Evolutionary conservation across 2,888 invertebrate species (phyloP).

Genomic region (Campoletis raptor): DNA sequence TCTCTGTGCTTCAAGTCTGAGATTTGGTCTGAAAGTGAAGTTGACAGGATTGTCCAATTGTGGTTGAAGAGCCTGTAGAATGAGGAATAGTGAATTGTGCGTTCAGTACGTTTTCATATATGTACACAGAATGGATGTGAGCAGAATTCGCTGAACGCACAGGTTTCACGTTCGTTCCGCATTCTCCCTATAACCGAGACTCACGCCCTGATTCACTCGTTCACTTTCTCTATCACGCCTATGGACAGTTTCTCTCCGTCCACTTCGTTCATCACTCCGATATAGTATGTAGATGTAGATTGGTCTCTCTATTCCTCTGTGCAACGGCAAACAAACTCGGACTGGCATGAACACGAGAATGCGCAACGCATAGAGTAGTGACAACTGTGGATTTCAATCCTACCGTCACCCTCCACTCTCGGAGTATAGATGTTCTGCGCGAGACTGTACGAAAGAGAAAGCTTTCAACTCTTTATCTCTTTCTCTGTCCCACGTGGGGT

Average conservation of each 20-base stretch:
- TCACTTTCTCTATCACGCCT: slow-evolving; percentile 59
- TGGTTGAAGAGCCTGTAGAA: background rate
- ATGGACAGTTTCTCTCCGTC: slow-evolving; percentile 45
- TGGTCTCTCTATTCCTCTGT: slow-evolving; percentile 34
- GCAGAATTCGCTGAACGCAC: slow-evolving; percentile 44
- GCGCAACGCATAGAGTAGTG: slow-evolving; percentile 33
- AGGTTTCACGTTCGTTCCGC: slow-evolving; percentile 31
- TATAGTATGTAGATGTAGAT: slow-evolving; percentile 14
- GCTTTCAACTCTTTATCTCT: background rate
- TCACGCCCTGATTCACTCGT: slow-evolving; percentile 49
- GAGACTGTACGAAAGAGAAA: slow-evolving; percentile 21
- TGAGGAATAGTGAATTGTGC: slow-evolving; percentile 23
- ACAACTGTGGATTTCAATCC: slow-evolving; percentile 63
- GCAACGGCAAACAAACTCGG: slow-evolving; percentile 42
- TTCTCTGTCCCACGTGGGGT: background rate
- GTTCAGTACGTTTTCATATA: slow-evolving; percentile 33
- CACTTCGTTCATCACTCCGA: slow-evolving; percentile 31
- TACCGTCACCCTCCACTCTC: slow-evolving; percentile 46
- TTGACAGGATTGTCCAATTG: background rate
- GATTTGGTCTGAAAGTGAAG: background rate
- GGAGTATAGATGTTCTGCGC: slow-evolving; percentile 31
- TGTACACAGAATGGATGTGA: background rate
- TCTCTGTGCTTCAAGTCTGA: background rate
- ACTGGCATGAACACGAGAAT: slow-evolving; percentile 54
- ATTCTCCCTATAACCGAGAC: slow-evolving; percentile 39